Evolutionary conservation across 2,888 invertebrate species (phyloP).

Genomic region (Tiliacea citrago): DNA sequence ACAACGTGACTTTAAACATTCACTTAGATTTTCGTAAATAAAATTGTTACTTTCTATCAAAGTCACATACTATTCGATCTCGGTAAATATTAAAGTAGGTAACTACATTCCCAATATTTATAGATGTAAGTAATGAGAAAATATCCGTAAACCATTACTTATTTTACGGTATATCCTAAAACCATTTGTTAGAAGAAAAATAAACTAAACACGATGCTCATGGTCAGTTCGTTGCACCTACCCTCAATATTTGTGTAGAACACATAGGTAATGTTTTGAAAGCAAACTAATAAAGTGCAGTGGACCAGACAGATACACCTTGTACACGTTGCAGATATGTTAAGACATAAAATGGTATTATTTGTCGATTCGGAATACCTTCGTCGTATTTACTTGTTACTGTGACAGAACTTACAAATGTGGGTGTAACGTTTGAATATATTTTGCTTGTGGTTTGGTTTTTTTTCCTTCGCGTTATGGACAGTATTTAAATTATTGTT

Average conservation of each 20-base stretch:
- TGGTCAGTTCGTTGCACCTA: constrained; percentile 76
- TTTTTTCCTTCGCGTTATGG: not conserved
- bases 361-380: constrained; percentile 57
- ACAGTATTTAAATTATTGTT: not conserved
- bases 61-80: not conserved
- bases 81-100: constrained; percentile 18
- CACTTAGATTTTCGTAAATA: not conserved
- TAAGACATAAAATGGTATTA: constrained; percentile 63
- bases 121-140: constrained; percentile 63
- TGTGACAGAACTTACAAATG: constrained; percentile 43
- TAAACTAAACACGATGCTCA: constrained; percentile 68
- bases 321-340: constrained; percentile 69
- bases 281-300: constrained; percentile 80
- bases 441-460: not conserved
- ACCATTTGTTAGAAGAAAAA: constrained; percentile 72
- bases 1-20: not conserved
- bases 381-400: constrained; percentile 49
- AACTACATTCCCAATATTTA: constrained; percentile 38
- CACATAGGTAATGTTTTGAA: constrained; percentile 75
- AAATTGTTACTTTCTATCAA: not conserved
- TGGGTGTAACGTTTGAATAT: constrained; percentile 17
- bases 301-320: constrained; percentile 74
- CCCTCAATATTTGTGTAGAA: constrained; percentile 78
- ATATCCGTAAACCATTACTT: constrained; percentile 74
- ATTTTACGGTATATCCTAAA: constrained; percentile 74